Conservation (phyloP, 2,113 vertebrate species). For the Channa maculata region DNA sequence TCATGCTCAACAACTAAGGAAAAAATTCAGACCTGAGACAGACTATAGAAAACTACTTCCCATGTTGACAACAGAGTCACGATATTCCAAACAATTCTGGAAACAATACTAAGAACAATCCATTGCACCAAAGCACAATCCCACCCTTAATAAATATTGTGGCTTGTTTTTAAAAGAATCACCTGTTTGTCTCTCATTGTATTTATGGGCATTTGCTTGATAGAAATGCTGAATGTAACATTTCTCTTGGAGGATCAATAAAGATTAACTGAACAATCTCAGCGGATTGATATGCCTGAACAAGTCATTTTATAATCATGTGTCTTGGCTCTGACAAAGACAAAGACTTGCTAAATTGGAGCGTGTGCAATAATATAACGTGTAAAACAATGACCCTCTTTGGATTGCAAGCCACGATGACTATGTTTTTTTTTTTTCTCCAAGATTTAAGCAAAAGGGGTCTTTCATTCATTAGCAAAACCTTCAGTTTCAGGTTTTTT, state of each 20-base stretch:
- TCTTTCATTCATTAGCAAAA: neutral
- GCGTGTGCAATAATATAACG: neutral
- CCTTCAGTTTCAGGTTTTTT: no score
- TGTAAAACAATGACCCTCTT: neutral
- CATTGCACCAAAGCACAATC: neutral
- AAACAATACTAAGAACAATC: neutral
- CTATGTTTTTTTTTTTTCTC: neutral
- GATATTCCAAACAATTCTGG: neutral
- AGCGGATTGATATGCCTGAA: conserved; percentile 27
- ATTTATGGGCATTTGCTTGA: neutral
- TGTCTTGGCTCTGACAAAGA: conserved; percentile 1
- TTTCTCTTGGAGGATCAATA: conserved; percentile 21
- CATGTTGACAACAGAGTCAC: neutral
- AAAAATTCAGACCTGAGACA: neutral
- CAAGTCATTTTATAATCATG: conserved; percentile 10
- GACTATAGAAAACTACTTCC: neutral
- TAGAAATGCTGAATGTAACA: conserved; percentile 1
- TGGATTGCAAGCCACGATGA: neutral
- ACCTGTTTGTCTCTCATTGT: no score
- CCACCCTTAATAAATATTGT: neutral
- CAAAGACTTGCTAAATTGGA: neutral
- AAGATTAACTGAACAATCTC: conserved; percentile 20
- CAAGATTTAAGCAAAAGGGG: conserved; percentile 2
- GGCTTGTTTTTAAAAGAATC: neutral
- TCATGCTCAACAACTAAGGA: no score